phyloP scores from a whole-genome alignment of 2,797 vertebrate species.

The Spondyliosoma cantharus region DNA sequence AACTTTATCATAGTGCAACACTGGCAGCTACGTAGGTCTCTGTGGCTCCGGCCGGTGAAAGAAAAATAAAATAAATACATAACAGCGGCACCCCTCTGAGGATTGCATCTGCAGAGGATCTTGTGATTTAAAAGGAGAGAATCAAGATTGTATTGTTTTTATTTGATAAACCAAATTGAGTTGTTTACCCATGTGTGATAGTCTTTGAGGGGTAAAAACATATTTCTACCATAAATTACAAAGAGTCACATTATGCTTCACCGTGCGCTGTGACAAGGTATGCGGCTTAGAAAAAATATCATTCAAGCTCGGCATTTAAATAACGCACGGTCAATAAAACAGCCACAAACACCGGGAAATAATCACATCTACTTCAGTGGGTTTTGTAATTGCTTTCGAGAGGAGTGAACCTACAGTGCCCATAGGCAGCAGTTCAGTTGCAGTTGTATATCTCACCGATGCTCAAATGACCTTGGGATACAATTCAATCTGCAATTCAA shows the following conservation, averaged over 20 bases:
- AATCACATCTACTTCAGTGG: slow-evolving; percentile 33
- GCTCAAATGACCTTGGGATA: slow-evolving; percentile 79
- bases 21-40: neutral
- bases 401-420: slow-evolving; percentile 22
- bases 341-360: slow-evolving; percentile 38
- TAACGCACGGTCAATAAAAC: slow-evolving; percentile 48
- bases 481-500: slow-evolving; percentile 78
- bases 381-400: slow-evolving; percentile 58
- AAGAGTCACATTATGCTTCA: slow-evolving; percentile 17
- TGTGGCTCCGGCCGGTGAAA: neutral
- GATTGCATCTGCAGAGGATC: neutral
- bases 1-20: slow-evolving; percentile 10
- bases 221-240: slow-evolving; percentile 10
- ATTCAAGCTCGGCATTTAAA: slow-evolving; percentile 35
- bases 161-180: slow-evolving; percentile 26
- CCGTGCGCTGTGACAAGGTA: neutral
- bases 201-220: slow-evolving; percentile 27
- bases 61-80: neutral
- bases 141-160: slow-evolving; percentile 24
- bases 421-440: slow-evolving; percentile 35
- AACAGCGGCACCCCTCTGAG: neutral
- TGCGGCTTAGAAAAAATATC: slow-evolving; percentile 14
- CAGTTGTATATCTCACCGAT: slow-evolving; percentile 53
- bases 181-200: slow-evolving; percentile 1
- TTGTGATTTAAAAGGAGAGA: neutral